Base-by-base conservation (phyloP, 2,113 vertebrate genomes). In the Oreotrochilus melanogaster region DNA sequence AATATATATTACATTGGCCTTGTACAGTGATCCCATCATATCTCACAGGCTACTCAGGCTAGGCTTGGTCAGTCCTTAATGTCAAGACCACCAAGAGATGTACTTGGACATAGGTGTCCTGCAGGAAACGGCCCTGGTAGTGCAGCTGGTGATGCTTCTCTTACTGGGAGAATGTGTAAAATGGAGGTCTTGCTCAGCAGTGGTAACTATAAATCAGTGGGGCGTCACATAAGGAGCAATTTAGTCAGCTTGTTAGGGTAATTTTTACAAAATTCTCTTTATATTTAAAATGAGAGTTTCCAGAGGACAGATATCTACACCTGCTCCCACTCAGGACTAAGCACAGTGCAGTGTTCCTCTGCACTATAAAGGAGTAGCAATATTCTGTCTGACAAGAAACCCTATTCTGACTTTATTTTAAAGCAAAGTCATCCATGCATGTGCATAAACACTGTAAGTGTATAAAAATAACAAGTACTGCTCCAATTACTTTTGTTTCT, bases 381-480 rank as follows among this genome's bases (percentile, higher is more conserved):
- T 61, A 22, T 67, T 86, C 82, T 92, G 35, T 43, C 37, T 5
- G 5, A 86, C 43, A 84, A 89, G 60, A 73, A 48, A 80, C n/a
- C 16, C 69, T 84, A 14, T 76, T 65, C 35, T 51, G 73, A 58
- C 42, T 89, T 89, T 87, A 61, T 73, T 82, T 90, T 79, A 83
- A 92, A 96, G 71, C 60, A 42, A 75, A 91, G 37, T 80, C 56
- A 81, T 88, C 28, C 43, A 71, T 53, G 30, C 75, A 83, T n/a
- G 43, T 67, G 13, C 35, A n/a, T 74, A 84, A 93, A 57, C 28
- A 42, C 88, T 57, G 62, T 31, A 93, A 89, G 76, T 47, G 31
- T 69, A 79, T 33, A 86, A 83, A 89, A 94, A 48, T 43, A 78
- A 69, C 51, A 67, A 82, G 64, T 92, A 51, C 61, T 94, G 88